These are phyloP conservation scores for Eulemur coronatus DNA, from an alignment of 2,797 vertebrate species.

Conservation along the genomic window DNA sequence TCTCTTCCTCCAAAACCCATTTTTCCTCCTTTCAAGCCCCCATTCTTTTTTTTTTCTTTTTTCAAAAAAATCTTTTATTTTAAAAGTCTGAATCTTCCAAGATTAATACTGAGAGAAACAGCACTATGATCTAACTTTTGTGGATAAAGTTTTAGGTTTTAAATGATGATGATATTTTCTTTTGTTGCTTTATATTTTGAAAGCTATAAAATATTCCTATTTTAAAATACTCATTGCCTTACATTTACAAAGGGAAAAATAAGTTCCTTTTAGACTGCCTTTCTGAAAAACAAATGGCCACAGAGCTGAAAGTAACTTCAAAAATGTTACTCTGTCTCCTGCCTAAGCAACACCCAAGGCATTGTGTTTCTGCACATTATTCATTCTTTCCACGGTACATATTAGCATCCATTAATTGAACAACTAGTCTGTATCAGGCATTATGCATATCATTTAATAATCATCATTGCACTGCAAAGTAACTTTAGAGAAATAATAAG, in stretches of 20 bases:
- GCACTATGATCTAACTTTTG: neutral
- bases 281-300: slow-evolving; percentile 49
- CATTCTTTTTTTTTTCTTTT: neutral
- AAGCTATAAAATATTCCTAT: slow-evolving; percentile 31
- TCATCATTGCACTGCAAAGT: neutral
- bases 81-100: slow-evolving; percentile 4
- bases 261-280: neutral
- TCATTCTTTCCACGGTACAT: neutral
- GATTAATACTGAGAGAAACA: slow-evolving; percentile 22
- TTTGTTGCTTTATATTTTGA: slow-evolving; percentile 32
- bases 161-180: slow-evolving; percentile 47
- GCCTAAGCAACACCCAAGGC: neutral
- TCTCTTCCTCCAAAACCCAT: no score
- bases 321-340: neutral
- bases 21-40: no score
- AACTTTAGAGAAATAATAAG: neutral
- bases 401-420: neutral
- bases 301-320: slow-evolving; percentile 33
- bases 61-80: neutral
- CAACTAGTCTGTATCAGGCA: neutral
- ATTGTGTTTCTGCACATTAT: neutral
- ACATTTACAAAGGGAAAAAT: slow-evolving; percentile 8
- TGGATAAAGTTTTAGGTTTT: slow-evolving; percentile 27
- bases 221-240: slow-evolving; percentile 39
- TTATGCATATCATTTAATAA: neutral